Evolutionary conservation across 2,888 invertebrate species (phyloP).

Genomic region (Octonoba sinensis): DNA sequence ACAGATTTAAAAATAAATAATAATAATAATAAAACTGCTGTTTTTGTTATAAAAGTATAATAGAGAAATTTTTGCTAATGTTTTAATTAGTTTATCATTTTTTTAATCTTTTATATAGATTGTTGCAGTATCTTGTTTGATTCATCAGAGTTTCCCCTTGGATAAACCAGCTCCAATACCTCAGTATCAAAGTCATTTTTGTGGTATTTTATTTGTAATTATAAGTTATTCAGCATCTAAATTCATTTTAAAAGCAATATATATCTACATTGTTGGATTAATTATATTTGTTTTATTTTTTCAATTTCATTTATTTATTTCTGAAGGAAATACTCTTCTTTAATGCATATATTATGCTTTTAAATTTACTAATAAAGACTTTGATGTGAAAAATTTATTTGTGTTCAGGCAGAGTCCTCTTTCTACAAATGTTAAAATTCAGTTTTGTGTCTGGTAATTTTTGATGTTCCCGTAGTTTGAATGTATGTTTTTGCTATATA

Average conservation of each 20-base stretch:
- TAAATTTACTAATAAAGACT: too few species aligned
- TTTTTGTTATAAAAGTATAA: neutral
- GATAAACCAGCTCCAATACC: constrained; percentile 84
- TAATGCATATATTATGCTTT: too few species aligned
- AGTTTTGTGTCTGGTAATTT: too few species aligned
- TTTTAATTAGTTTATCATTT: neutral
- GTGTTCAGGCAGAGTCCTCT: too few species aligned
- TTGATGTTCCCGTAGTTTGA: too few species aligned
- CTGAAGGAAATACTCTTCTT: neutral
- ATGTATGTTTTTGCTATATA: too few species aligned
- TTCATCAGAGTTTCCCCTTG: constrained; percentile 84
- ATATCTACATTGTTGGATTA: neutral
- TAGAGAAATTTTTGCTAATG: neutral
- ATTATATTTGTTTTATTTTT: neutral
- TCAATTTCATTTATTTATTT: neutral
- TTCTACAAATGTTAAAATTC: too few species aligned
- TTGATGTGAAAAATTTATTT: too few species aligned
- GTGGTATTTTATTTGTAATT: constrained; percentile 74
- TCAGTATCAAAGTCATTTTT: constrained; percentile 88
- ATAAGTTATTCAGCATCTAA: neutral
- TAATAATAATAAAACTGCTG: neutral
- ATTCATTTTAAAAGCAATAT: neutral
- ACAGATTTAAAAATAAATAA: neutral
- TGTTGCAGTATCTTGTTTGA: constrained; percentile 84
- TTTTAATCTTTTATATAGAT: constrained; percentile 73